A percentile compares a stretch with the other conserved stretches of the same genome.
Conservation (phyloP, 2,797 vertebrate species). For the Lates japonicus region DNA sequence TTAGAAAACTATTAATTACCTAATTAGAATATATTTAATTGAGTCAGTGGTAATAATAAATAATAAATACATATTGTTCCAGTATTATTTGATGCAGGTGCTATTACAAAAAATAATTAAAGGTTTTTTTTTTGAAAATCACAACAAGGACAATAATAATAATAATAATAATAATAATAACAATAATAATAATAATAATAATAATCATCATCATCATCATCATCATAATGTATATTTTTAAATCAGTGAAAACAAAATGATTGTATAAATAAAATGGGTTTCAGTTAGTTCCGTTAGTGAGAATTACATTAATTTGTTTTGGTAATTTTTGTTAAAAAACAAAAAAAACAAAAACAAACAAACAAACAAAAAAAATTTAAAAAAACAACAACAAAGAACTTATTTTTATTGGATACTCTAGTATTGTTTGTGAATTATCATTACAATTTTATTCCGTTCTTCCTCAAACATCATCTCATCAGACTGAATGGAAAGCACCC, state of each 20-base stretch:
- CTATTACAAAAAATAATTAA: too few species aligned
- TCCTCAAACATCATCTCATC: background rate
- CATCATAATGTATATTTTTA: background rate
- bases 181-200: background rate
- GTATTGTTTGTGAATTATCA: background rate
- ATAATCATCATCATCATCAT: too few species aligned
- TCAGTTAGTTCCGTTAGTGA: background rate
- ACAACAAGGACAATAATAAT: background rate
- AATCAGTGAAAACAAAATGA: slow-evolving; percentile 16
- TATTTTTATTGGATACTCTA: background rate
- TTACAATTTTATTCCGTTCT: background rate
- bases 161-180: background rate
- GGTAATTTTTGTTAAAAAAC: too few species aligned
- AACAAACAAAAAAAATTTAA: too few species aligned
- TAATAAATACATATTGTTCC: too few species aligned
- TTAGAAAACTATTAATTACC: too few species aligned
- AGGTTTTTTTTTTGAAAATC: too few species aligned
- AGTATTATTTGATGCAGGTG: too few species aligned
- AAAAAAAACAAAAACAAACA: too few species aligned
- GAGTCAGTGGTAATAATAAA: too few species aligned
- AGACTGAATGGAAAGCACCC: too few species aligned
- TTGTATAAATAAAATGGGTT: background rate
- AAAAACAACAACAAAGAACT: too few species aligned
- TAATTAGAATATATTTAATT: background rate
- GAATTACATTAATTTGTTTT: background rate